Conservation (phyloP, 2,797 vertebrate species). For the Micrastur ruficollis region DNA sequence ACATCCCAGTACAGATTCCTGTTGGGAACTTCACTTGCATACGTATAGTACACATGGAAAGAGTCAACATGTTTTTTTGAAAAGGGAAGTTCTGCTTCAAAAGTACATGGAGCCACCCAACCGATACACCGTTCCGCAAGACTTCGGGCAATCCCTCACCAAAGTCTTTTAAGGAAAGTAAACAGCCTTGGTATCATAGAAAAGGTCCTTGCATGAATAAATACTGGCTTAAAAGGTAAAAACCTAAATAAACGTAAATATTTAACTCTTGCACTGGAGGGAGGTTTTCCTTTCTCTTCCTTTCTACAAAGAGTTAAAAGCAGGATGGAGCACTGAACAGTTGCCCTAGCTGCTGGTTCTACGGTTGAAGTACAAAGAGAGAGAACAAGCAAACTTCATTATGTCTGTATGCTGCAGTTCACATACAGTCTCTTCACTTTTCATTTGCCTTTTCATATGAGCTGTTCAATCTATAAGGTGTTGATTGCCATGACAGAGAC, state of each 20-base stretch:
- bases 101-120: background rate
- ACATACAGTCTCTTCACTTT: background rate
- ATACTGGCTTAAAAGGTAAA: background rate
- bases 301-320: background rate
- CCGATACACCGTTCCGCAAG: fast-evolving
- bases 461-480: background rate
- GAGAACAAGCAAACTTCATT: background rate
- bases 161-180: background rate
- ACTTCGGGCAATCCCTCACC: background rate
- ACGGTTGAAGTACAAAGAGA: background rate
- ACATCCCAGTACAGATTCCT: background rate
- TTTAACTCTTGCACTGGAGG: background rate
- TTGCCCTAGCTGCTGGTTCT: background rate
- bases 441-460: background rate
- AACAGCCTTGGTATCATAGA: background rate
- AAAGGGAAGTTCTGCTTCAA: background rate
- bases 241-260: background rate
- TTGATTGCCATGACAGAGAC: background rate
- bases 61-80: fast-evolving
- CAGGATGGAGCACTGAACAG: background rate
- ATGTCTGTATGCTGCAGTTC: background rate
- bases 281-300: background rate
- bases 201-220: background rate
- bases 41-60: background rate
- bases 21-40: background rate